Evolutionary conservation across 2,113 vertebrate genomes (phyloP), one percentile per base, ranked within the genome.

Genomic region (Urocynchramus pylzowi): DNA sequence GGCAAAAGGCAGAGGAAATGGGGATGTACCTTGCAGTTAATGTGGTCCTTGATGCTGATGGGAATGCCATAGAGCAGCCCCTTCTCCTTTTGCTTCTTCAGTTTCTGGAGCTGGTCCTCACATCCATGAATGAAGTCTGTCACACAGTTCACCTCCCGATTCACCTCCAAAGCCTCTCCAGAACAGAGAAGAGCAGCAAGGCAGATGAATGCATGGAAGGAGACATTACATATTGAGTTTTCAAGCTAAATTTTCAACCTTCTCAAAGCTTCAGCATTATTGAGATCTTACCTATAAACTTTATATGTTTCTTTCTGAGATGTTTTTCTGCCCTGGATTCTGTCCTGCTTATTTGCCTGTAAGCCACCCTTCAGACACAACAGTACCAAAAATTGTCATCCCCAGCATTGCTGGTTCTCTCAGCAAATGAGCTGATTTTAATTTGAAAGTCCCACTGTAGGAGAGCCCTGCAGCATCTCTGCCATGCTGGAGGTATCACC

Each of bases 1-100:
- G 6, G 27, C 60, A 70, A 84, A 84, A 67, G 31, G 15, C 28
- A 57, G 6, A 24, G 39, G 35, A 83, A 45, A 26, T 50, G 20
- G 15, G 44, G 30, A 47, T 27, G 26, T 84, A 99, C 99, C 98
- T 99, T 98, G 95, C 95, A 98, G 37, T 70, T 59, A 53, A 98
- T 22, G 63, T 98, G 99, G 31, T 99, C 99, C 96, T 99, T 99
- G 86, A 99, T 97, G 96, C 99, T 99, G 87, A 99, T 76, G 4
- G 99, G 99, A 88, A 99, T 95, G 1, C 99, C 99, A 17, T 98
- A 99, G 35, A 99, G 98, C 47, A 99, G 97, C 15, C 96, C 80
- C 27, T 98, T 93, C 53, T 96, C 97, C 39, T 97, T 71, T 37
- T 71, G 84, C 67, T 82, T 86, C 76, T 92, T 96, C 30, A 98